Percentiles rank a stretch among this genome's conserved stretches.
Evolutionary conservation across 2,888 invertebrate species (phyloP).

Genomic region (Merodon equestris): DNA sequence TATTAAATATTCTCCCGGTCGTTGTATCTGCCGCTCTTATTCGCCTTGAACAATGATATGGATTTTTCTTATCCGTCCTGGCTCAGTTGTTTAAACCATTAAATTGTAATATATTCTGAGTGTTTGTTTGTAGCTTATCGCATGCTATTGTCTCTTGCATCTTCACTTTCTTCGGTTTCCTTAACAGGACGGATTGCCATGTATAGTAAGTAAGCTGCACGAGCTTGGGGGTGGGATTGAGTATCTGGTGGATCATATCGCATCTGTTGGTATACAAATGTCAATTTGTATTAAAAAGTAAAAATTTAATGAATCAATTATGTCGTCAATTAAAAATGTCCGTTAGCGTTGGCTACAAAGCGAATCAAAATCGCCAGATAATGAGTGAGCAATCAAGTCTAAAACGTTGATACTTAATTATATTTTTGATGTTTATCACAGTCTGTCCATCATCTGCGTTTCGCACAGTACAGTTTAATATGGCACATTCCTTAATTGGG

Average conservation of each 20-base stretch:
- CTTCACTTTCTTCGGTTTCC: slow-evolving; percentile 17
- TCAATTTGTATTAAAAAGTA: no score
- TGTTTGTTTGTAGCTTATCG: slow-evolving; percentile 61
- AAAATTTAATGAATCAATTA: no score
- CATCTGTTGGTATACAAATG: no score
- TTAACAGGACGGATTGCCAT: slow-evolving; percentile 21
- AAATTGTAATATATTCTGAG: slow-evolving; percentile 63
- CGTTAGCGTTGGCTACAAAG: no score
- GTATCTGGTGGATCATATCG: slow-evolving; percentile 33
- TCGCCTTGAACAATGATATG: slow-evolving; percentile 51
- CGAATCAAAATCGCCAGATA: no score
- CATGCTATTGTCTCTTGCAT: slow-evolving; percentile 50
- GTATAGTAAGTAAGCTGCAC: neutral
- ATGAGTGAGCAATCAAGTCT: no score
- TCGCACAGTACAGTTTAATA: no score
- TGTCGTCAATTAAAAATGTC: no score
- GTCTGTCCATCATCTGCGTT: no score
- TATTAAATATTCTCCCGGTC: slow-evolving; percentile 57
- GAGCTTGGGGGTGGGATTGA: slow-evolving; percentile 35
- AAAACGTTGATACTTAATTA: no score
- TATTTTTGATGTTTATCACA: no score
- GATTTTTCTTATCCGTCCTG: slow-evolving; percentile 64
- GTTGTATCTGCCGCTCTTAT: slow-evolving; percentile 21
- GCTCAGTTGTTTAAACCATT: slow-evolving; percentile 65
- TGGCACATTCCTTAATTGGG: no score